These are phyloP conservation scores for Episyrphus balteatus DNA, from an alignment of 1,140 invertebrate species.

Conservation along the genomic window DNA sequence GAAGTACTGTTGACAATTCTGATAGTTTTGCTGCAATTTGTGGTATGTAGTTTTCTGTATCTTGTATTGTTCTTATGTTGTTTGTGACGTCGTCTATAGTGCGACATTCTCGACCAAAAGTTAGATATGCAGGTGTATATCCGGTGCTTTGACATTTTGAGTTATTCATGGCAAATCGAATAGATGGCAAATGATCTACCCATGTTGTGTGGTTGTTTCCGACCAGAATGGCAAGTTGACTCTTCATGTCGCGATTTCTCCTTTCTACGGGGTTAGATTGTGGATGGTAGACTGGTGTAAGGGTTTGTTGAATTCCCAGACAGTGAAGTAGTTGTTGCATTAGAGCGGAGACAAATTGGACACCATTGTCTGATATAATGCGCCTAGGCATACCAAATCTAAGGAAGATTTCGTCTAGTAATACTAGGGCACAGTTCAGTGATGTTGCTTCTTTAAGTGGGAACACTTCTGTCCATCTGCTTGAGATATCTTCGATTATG, in stretches of 20 bases:
- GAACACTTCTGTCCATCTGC: slow-evolving; percentile 21
- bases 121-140: slow-evolving; percentile 35
- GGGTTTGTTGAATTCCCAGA: slow-evolving; percentile 17
- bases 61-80: too few species aligned
- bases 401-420: slow-evolving; percentile 29
- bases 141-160: slow-evolving; percentile 27
- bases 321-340: slow-evolving; percentile 8
- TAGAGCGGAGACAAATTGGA: slow-evolving; percentile 21
- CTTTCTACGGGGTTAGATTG: slow-evolving; percentile 32
- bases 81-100: too few species aligned
- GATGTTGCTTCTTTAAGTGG: slow-evolving; percentile 20
- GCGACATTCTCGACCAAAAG: slow-evolving; percentile 26
- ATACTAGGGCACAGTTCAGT: slow-evolving; percentile 15
- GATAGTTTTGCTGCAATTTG: too few species aligned
- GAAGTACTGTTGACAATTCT: too few species aligned
- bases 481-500: slow-evolving; percentile 21
- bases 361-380: slow-evolving; percentile 31
- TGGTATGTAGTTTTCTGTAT: too few species aligned
- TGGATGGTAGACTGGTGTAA: slow-evolving; percentile 29
- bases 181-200: slow-evolving; percentile 24
- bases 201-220: slow-evolving; percentile 26
- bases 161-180: slow-evolving; percentile 36
- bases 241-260: slow-evolving; percentile 29
- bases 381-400: slow-evolving; percentile 27
- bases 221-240: slow-evolving; percentile 27